Conservation (phyloP, 2,113 vertebrate species). For the Syrrhaptes paradoxus region DNA sequence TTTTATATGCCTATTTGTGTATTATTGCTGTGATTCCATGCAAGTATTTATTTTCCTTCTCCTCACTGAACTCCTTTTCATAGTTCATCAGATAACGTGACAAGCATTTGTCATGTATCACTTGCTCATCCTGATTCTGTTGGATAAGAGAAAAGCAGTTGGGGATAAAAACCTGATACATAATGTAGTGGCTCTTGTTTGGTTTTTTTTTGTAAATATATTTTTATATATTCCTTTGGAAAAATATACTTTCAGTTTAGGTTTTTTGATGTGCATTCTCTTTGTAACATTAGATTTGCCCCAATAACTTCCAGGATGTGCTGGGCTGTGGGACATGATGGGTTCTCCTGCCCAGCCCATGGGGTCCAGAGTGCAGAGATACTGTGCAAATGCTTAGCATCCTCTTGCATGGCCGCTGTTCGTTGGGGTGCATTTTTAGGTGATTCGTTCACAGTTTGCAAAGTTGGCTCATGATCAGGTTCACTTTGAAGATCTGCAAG, state of each 20-base stretch:
- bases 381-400: background rate
- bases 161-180: background rate
- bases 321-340: background rate
- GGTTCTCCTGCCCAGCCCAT: background rate
- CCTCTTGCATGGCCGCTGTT: background rate
- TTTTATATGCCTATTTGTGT: background rate
- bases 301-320: accelerated
- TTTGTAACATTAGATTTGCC: background rate
- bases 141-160: background rate
- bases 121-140: background rate
- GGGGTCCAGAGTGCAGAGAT: too few species aligned
- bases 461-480: background rate
- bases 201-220: background rate
- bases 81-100: background rate
- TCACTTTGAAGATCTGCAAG: background rate
- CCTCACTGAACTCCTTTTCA: background rate
- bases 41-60: background rate
- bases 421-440: background rate
- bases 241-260: background rate
- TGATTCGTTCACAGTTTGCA: background rate
- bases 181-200: background rate
- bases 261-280: background rate
- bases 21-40: background rate
- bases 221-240: background rate
- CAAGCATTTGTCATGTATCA: background rate